phyloP scores from a whole-genome alignment of 1,140 invertebrate species.

The Diplogasteroides magnus region DNA sequence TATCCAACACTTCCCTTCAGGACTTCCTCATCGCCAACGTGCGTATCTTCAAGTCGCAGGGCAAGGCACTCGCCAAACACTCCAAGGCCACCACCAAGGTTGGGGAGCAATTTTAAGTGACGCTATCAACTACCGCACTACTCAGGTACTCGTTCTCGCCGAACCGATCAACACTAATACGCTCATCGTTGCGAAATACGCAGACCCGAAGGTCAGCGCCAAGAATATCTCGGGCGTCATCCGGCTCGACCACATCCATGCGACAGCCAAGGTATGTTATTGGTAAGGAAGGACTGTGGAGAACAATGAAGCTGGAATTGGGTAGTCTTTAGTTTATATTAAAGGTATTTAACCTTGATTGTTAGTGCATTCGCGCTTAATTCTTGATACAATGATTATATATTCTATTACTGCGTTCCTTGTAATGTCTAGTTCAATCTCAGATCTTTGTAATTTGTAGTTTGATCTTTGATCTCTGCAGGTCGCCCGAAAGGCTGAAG shows the following conservation, averaged over 20 bases:
- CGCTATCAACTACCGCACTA: no score
- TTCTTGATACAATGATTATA: no score
- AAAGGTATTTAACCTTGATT: no score
- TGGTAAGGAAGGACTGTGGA: no score
- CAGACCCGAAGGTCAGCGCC: slow-evolving; percentile 90
- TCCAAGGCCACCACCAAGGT: slow-evolving; percentile 92
- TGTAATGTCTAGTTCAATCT: slow-evolving; percentile 13
- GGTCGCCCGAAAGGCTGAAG: slow-evolving; percentile 61
- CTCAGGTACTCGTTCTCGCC: slow-evolving; percentile 79
- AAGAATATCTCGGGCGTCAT: slow-evolving; percentile 98
- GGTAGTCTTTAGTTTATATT: no score
- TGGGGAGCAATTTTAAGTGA: background rate
- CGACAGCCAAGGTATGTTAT: slow-evolving; percentile 69
- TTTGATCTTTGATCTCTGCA: no score
- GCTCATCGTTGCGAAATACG: slow-evolving; percentile 87
- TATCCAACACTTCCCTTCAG: background rate
- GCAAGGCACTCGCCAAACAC: slow-evolving; percentile 81
- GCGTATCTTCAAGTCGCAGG: slow-evolving; percentile 92
- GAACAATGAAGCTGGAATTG: no score
- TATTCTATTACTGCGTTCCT: background rate
- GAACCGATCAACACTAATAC: slow-evolving; percentile 99
- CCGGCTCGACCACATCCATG: slow-evolving; percentile 92
- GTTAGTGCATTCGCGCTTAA: no score
- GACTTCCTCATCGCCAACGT: slow-evolving; percentile 92
- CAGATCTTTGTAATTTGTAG: no score